phyloP scores from a whole-genome alignment of 2,797 vertebrate genomes.

The Sciaenops ocellatus region DNA sequence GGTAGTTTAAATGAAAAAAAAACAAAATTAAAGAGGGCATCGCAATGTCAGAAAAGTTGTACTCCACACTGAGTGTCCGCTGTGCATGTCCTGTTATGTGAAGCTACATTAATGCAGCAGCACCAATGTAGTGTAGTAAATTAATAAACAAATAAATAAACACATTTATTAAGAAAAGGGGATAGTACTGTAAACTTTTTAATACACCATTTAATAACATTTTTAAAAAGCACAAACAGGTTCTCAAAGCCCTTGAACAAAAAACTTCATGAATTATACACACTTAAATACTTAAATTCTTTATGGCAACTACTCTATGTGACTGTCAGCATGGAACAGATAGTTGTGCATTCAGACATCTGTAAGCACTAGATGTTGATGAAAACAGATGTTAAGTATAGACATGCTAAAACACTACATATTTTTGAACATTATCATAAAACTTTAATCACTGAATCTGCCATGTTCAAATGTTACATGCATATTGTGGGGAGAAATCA shows the following conservation, averaged over 20 bases:
- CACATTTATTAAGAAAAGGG: too few species aligned
- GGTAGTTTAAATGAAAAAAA: constrained; percentile 26
- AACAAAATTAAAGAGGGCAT: constrained; percentile 1
- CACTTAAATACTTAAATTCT: constrained; percentile 13
- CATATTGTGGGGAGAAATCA: too few species aligned
- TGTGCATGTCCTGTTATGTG: constrained; percentile 18
- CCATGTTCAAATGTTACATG: too few species aligned
- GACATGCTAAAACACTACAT: constrained; percentile 53
- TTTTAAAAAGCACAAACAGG: constrained; percentile 48
- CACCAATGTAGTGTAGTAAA: background rate
- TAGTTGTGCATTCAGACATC: constrained; percentile 25
- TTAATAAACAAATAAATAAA: constrained; percentile 24
- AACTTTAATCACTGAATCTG: too few species aligned
- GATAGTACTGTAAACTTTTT: constrained; percentile 33
- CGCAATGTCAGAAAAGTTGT: constrained; percentile 5
- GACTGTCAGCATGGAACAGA: constrained; percentile 10
- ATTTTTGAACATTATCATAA: too few species aligned
- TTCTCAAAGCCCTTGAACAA: constrained; percentile 66
- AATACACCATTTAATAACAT: constrained; percentile 47
- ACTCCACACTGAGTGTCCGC: background rate
- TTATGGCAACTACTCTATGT: constrained; percentile 15
- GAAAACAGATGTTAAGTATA: constrained; percentile 29
- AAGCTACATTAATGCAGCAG: constrained; percentile 20
- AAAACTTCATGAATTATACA: constrained; percentile 24
- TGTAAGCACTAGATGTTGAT: constrained; percentile 36